phyloP scores from a whole-genome alignment of 2,888 invertebrate species.

The Glaucopsyche alexis region DNA sequence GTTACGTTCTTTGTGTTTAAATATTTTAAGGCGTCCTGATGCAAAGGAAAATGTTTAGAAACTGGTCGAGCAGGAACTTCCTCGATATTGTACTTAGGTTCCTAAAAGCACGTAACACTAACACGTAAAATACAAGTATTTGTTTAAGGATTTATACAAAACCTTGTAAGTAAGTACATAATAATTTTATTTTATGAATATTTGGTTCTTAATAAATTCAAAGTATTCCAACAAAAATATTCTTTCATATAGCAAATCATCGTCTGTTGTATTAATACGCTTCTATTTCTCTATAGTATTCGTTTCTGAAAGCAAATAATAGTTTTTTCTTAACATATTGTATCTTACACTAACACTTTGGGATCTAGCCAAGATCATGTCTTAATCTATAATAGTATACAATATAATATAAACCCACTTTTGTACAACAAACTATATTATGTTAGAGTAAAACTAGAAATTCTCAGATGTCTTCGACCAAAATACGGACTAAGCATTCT shows the following conservation, averaged over 20 bases:
- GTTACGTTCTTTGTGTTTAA: too few relatives aligned
- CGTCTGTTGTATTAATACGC: background rate
- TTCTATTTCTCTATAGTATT: background rate
- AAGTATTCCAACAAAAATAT: background rate
- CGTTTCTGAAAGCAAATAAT: background rate
- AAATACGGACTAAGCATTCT: background rate
- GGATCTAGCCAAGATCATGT: slow-evolving; percentile 14
- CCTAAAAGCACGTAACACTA: too few relatives aligned
- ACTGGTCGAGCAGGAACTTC: too few relatives aligned
- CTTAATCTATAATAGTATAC: background rate
- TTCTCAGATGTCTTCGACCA: background rate
- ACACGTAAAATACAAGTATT: background rate
- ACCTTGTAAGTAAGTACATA: too few relatives aligned
- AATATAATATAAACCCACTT: background rate
- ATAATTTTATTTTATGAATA: background rate
- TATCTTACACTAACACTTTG: background rate
- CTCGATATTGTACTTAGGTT: too few relatives aligned
- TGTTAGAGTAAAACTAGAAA: background rate
- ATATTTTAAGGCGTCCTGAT: too few relatives aligned
- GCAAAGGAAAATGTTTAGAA: too few relatives aligned
- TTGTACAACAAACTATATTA: background rate
- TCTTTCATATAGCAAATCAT: background rate
- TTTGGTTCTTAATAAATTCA: background rate
- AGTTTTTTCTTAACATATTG: slow-evolving; percentile 8
- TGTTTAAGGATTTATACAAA: background rate